A percentile compares a stretch with the other conserved stretches of the same genome.
Evolutionary conservation across 2,797 vertebrate genomes (phyloP).

Genomic region (Crenichthys baileyi): DNA sequence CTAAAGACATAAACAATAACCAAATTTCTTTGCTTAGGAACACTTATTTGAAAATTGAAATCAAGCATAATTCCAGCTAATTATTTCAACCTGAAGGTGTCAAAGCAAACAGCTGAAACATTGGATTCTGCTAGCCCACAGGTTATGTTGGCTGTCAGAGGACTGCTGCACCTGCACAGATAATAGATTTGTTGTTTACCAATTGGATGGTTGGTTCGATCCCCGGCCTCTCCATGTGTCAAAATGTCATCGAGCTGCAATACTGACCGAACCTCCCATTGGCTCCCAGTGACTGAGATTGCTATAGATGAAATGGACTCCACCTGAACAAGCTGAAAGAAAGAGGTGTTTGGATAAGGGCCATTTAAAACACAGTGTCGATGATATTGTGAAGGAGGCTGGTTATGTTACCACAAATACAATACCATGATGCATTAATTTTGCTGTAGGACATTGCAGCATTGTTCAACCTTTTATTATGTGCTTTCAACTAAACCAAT

Average conservation of each 20-base stretch:
- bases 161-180: not conserved
- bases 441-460: not conserved
- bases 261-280: not conserved
- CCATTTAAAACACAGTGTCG: not conserved
- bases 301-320: too few species aligned
- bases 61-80: not conserved
- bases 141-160: not conserved
- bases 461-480: not conserved
- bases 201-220: not conserved
- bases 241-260: not conserved
- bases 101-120: not conserved
- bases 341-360: not conserved
- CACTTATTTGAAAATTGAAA: not conserved
- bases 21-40: not conserved
- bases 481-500: not conserved
- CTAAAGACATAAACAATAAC: not conserved
- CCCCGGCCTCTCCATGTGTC: not conserved
- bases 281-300: not conserved
- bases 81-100: not conserved
- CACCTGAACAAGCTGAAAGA: not conserved
- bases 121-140: not conserved
- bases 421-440: not conserved
- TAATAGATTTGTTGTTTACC: constrained; percentile 5
- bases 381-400: not conserved
- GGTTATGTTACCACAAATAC: not conserved